Evolutionary conservation across 2,888 invertebrate genomes (phyloP), one percentile per base, ranked within the genome.

Genomic region (Tetragonisca angustula): DNA sequence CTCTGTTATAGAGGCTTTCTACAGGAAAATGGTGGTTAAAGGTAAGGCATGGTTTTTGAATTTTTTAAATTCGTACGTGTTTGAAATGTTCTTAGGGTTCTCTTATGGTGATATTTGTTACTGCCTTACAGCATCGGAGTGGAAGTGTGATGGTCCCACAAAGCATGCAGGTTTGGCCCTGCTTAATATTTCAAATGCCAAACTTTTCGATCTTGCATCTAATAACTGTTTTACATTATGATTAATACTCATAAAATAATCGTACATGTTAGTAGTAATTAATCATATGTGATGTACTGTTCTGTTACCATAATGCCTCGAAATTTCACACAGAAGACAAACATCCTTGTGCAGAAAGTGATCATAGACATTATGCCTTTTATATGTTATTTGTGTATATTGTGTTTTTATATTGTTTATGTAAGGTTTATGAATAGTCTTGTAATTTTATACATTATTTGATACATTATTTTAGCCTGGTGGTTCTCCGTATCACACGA

Each of bases 401-500:
- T 70, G n/a, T 64, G 52, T 65, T 76, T 50, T 59, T n/a, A n/a
- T 50, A 43, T 59, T 27, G 49, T 65, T 24, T 21, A 9, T 17
- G 21, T 54, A 65, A 62, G 13, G 4, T 54, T 49, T 71, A 59
- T 4, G 56, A 67, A 19, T 75, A 6, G 3, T 21, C 32, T 2
- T 54, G 50, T 54, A 65, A 67, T 79, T 70, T 65, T 43, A 54
- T 71, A 17, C 32, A 59, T 50, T 17, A 61, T 77, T 50, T 2
- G 5, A 62, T 61, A 17, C 73, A 69, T 76, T 17, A 87, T 93
- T 95, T 64, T 94, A 97, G 95, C 97, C 97, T 93, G 97, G 97
- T 79, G 97, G 97, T n/a, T 98, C 98, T 2, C 98, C 98, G 0
- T 98, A 98, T 95, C 98, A 97, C 93, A 98, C 98, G 11, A 97